A percentile compares a stretch with the other conserved stretches of the same genome.
Evolutionary conservation across 1,140 invertebrate species (phyloP).

Genomic region (Zaprionus kolodkinae): DNA sequence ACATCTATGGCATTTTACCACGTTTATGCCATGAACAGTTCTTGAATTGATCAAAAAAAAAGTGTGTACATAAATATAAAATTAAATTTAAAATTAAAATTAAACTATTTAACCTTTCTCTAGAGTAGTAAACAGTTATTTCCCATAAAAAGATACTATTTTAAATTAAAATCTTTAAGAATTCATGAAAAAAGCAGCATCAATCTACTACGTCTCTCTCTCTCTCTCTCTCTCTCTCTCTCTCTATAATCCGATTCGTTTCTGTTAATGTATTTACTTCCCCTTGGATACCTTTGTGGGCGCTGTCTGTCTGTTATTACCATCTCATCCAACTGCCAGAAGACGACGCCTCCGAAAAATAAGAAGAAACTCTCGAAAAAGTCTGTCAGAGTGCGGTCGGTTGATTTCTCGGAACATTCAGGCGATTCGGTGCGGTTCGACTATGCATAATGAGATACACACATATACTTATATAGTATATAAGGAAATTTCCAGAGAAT

Average conservation of each 20-base stretch:
- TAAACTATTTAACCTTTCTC: too few relatives aligned
- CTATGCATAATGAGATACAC: constrained; percentile 67
- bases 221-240: not conserved
- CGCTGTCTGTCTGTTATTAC: constrained; percentile 28
- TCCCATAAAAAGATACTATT: too few relatives aligned
- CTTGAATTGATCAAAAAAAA: too few relatives aligned
- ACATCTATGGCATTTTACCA: not conserved
- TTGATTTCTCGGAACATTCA: constrained; percentile 61
- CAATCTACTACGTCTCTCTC: not conserved
- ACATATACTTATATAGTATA: not conserved
- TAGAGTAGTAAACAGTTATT: too few relatives aligned
- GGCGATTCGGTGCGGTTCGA: constrained; percentile 39
- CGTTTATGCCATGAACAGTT: too few relatives aligned
- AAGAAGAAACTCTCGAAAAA: not conserved
- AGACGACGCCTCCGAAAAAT: constrained; percentile 3
- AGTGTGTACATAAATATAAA: too few relatives aligned
- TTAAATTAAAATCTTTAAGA: too few relatives aligned
- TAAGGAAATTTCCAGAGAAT: constrained; percentile 59
- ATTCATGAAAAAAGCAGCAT: too few relatives aligned
- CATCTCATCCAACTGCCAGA: constrained; percentile 9
- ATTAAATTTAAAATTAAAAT: too few relatives aligned
- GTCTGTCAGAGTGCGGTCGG: constrained; percentile 18
- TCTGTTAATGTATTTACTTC: constrained; percentile 31
- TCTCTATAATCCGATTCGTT: not conserved
- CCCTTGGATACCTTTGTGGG: constrained; percentile 7